Percentiles rank a stretch among this genome's conserved stretches.
phyloP scores from a whole-genome alignment of 1,140 invertebrate genomes.

The Papilio dardanus region DNA sequence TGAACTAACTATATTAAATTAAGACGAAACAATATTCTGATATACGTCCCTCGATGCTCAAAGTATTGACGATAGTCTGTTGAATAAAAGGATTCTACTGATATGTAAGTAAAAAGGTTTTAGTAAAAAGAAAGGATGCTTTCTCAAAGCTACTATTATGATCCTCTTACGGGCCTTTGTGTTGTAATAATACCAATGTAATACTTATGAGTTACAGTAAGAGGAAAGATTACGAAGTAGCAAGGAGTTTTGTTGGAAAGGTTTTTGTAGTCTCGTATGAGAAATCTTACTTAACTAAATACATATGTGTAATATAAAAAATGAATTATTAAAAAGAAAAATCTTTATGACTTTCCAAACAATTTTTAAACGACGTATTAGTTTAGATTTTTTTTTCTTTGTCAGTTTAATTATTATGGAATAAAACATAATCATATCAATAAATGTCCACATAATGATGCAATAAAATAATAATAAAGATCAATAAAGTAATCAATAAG shows the following conservation, averaged over 20 bases:
- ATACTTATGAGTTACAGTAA: not conserved
- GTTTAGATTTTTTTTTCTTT: not conserved
- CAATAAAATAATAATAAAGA: slow-evolving; percentile 7
- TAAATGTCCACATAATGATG: slow-evolving; percentile 2
- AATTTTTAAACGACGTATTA: too few relatives aligned
- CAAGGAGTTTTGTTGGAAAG: not conserved
- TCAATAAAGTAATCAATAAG: slow-evolving; percentile 2
- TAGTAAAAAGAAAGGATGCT: slow-evolving; percentile 39
- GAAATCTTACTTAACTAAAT: not conserved
- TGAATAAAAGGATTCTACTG: not conserved
- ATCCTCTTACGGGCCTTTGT: slow-evolving; percentile 40
- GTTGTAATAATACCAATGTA: slow-evolving; percentile 28
- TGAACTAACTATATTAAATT: not conserved
- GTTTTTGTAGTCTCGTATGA: not conserved
- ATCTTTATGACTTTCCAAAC: too few relatives aligned
- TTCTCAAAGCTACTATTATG: slow-evolving; percentile 37
- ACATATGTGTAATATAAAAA: not conserved
- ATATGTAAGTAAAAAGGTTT: not conserved
- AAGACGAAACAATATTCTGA: not conserved
- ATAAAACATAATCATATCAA: not conserved
- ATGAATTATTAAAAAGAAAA: not conserved
- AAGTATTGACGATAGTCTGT: not conserved
- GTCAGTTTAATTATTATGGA: not conserved
- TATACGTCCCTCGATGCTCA: not conserved
- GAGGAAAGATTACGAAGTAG: slow-evolving; percentile 8